These are phyloP conservation scores for Drosophila fulvimacula DNA, from an alignment of 2,888 invertebrate species.

Conservation along the genomic window DNA sequence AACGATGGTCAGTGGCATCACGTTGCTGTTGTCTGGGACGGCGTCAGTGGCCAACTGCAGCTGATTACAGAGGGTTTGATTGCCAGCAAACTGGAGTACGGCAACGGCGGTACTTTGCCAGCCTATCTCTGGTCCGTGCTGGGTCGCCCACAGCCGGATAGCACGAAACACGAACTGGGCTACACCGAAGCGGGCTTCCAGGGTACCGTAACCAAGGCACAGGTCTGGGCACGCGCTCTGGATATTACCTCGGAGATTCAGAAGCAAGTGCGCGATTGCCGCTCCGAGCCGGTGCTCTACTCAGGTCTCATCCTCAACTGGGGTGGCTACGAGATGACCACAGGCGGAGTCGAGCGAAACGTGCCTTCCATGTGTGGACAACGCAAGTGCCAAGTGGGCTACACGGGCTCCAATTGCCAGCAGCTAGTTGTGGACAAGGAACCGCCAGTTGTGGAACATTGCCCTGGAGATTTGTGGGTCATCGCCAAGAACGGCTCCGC, in stretches of 20 bases:
- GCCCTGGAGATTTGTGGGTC: constrained; percentile 97
- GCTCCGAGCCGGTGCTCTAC: constrained; percentile 95
- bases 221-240: constrained; percentile 96
- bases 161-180: constrained; percentile 85
- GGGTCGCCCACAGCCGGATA: constrained; percentile 94
- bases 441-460: constrained; percentile 94
- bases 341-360: constrained; percentile 95
- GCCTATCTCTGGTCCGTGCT: constrained; percentile 96
- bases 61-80: constrained; percentile 98
- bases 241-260: constrained; percentile 97
- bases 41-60: constrained; percentile 93
- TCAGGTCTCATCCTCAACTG: constrained; percentile 94
- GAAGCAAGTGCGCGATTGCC: constrained; percentile 96
- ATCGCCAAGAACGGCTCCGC: constrained; percentile 96
- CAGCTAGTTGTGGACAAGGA: constrained; percentile 93
- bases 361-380: constrained; percentile 97
- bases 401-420: constrained; percentile 93
- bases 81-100: constrained; percentile 95
- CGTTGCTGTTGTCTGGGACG: constrained; percentile 97
- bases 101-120: constrained; percentile 93
- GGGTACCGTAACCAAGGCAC: constrained; percentile 96
- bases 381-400: constrained; percentile 94
- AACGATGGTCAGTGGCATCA: constrained; percentile 99
- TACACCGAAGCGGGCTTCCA: constrained; percentile 97
- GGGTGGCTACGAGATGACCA: constrained; percentile 95